phyloP scores from a whole-genome alignment of 1,140 invertebrate genomes.

The Drosophila ananassae region DNA sequence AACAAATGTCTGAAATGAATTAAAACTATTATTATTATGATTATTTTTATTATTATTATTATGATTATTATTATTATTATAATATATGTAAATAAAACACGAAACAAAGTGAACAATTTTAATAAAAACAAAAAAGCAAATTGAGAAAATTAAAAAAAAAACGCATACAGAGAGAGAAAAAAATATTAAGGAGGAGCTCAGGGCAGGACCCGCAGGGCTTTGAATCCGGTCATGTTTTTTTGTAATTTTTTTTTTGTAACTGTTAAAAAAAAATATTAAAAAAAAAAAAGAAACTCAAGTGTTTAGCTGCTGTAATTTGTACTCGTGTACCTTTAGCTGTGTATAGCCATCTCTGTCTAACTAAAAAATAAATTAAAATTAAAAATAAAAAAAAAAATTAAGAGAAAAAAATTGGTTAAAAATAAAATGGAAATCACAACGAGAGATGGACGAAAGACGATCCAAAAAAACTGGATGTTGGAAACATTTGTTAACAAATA shows the following conservation, averaged over 20 bases:
- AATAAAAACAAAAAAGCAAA: conserved; percentile 30
- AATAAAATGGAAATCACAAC: conserved; percentile 18
- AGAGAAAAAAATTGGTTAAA: background rate
- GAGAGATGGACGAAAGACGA: conserved; percentile 29
- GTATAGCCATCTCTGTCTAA: conserved; percentile 39
- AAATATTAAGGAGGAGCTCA: conserved; percentile 13
- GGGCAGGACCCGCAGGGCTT: conserved; percentile 35
- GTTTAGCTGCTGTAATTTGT: conserved; percentile 42
- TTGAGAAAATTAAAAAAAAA: conserved; percentile 6
- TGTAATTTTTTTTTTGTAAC: conserved; percentile 1
- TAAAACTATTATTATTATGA: conserved; percentile 55
- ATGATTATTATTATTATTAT: conserved; percentile 2
- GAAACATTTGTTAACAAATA: conserved; percentile 44
- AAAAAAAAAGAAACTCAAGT: conserved; percentile 12
- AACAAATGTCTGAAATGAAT: conserved; percentile 65
- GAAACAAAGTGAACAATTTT: conserved; percentile 33
- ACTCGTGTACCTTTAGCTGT: conserved; percentile 47
- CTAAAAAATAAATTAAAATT: conserved; percentile 3
- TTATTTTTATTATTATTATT: conserved; percentile 2
- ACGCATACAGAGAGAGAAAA: conserved; percentile 14
- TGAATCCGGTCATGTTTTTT: conserved; percentile 15
- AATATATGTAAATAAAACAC: conserved; percentile 55
- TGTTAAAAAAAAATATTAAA: background rate
- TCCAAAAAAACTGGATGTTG: conserved; percentile 13
- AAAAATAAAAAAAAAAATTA: background rate